phyloP scores from a whole-genome alignment of 2,113 vertebrate genomes.

The Pagrus major region DNA sequence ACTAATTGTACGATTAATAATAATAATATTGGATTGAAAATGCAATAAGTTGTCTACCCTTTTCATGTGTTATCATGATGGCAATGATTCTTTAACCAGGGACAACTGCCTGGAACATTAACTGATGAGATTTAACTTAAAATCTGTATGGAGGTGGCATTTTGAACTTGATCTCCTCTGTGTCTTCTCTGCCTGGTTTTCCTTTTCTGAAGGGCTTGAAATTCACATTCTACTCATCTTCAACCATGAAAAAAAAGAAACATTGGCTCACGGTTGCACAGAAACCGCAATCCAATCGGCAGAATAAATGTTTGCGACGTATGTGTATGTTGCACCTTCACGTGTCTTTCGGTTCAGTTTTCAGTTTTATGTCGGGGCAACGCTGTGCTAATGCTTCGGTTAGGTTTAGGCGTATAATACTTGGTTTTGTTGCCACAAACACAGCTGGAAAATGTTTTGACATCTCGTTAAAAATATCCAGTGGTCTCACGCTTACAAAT shows the following conservation, averaged over 20 bases:
- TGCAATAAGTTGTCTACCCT: background rate
- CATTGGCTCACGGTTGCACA: background rate
- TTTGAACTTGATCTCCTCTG: background rate
- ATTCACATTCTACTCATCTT: background rate
- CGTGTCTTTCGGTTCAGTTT: too few relatives aligned
- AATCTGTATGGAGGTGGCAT: background rate
- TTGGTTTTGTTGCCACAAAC: too few relatives aligned
- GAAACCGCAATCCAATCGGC: too few relatives aligned
- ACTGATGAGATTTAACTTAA: too few relatives aligned
- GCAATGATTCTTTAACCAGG: background rate
- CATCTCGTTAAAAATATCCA: too few relatives aligned
- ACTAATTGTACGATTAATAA: background rate
- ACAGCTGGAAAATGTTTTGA: too few relatives aligned
- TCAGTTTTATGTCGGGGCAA: too few relatives aligned
- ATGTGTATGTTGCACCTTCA: too few relatives aligned
- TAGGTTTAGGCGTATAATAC: too few relatives aligned
- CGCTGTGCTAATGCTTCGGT: too few relatives aligned
- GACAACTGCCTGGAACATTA: background rate
- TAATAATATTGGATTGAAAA: background rate
- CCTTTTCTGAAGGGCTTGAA: background rate
- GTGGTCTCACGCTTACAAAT: too few relatives aligned
- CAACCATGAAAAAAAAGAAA: slow-evolving; percentile 7
- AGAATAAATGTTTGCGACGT: too few relatives aligned
- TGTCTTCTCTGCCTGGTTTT: background rate
- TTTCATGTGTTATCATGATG: background rate